Evolutionary conservation across 92 coral and sea anemone species (phyloP).

Genomic region (Chrysogorgia sp.): DNA sequence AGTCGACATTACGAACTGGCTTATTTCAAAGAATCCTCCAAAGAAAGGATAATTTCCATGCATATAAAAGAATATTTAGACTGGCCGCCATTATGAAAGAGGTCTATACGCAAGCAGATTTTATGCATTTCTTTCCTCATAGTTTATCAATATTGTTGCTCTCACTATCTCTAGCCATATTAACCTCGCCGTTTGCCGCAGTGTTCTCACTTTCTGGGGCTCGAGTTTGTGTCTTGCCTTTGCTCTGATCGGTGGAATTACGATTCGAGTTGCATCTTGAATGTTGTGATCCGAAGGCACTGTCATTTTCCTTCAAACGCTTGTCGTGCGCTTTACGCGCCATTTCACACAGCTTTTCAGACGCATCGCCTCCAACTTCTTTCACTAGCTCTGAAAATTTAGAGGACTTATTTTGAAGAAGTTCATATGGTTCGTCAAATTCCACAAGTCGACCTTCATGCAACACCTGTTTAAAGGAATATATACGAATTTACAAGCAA

Average conservation of each 20-base stretch:
- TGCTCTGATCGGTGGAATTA: constrained; percentile 3
- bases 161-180: not conserved
- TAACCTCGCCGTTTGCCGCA: not conserved
- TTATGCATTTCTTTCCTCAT: not conserved
- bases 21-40: too few relatives aligned
- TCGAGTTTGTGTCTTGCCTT: not conserved
- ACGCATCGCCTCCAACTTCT: constrained; percentile 73
- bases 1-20: too few relatives aligned
- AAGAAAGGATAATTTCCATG: too few relatives aligned
- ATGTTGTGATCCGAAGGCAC: constrained; percentile 34
- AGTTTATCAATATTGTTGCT: not conserved
- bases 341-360: constrained; percentile 67
- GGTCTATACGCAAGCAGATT: too few relatives aligned
- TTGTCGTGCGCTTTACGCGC: constrained; percentile 79
- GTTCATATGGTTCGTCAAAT: constrained; percentile 85
- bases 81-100: too few relatives aligned
- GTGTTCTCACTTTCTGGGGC: not conserved
- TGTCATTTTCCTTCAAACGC: constrained; percentile 47
- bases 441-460: constrained; percentile 86
- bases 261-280: constrained; percentile 15
- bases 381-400: constrained; percentile 80
- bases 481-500: not conserved
- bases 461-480: constrained; percentile 64
- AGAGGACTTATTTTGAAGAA: constrained; percentile 64
- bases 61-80: too few relatives aligned